Base-by-base conservation (phyloP, 1,140 invertebrate species). In the Drosophila mojavensis region DNA sequence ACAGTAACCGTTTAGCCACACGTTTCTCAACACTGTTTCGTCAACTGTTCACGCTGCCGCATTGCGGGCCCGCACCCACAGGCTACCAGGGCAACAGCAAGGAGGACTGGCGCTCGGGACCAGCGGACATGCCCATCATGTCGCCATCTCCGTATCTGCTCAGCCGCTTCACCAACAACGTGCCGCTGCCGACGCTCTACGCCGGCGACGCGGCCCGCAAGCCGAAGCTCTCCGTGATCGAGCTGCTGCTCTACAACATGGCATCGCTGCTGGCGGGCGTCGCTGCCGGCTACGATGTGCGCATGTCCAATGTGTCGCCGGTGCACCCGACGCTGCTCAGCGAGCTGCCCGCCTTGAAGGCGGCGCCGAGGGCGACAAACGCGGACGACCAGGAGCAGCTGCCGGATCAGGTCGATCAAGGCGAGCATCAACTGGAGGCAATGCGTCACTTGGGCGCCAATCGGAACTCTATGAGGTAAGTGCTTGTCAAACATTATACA, bases 231-330 rank as follows among this genome's bases (percentile, higher is more conserved):
- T 95, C 96, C 63, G 95, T 96, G 78, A 95, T 97, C 65, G 97
- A 98, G 91, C 92, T 96, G 85, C 95, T 97, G 11, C 93, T 99
- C 59, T 98, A 97, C 93, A 98, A 98, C 91, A 97, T 98, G 93
- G 97, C 97, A 28, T 96, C 97, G 9, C 95, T 98, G 93, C 92
- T 98, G 72, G 97, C 97, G 0, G 95, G 97, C 20, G 96, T 99
- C 11, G 97, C 96, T 0, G 96, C 96, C 28, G 98, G 98, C 1
- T 98, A 97, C 89, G 98, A 98, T 93, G 95, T 99, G 24, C 94
- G 97, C 81, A 94, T 97, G 86, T 97, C 96, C 26, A 97, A 97
- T 90, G 94, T 97, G 55, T 96, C 96, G 67, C 96, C 96, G 0
- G 94, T 97, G 68, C 97, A 97, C 94, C 97, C 97, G 4, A 94